Conservation (phyloP, 37 sponge, comb jelly and placozoan species). For the Halisarca cf. caerulea region DNA sequence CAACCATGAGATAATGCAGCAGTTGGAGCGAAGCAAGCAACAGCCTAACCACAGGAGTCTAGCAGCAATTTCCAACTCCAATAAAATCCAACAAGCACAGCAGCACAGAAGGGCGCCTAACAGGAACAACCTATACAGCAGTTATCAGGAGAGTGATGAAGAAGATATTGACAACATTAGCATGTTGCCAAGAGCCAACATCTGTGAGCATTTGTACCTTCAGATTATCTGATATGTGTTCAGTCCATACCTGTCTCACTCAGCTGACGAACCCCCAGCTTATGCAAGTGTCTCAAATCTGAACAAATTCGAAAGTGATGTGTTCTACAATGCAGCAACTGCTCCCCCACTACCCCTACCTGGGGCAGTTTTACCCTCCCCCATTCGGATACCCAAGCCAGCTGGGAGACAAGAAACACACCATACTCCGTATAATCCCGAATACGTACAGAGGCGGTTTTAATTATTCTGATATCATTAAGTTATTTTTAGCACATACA, state of each 20-base stretch:
- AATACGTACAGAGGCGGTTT: background rate
- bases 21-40: background rate
- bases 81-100: too few species aligned
- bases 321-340: background rate
- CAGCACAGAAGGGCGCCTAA: background rate
- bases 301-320: too few species aligned
- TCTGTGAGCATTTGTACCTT: too few species aligned
- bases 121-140: background rate
- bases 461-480: too few species aligned
- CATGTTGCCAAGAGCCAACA: background rate
- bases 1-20: background rate
- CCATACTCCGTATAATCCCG: background rate
- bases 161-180: background rate
- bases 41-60: background rate
- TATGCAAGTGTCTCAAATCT: too few species aligned
- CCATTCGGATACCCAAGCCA: background rate
- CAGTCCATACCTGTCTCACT: background rate
- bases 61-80: background rate
- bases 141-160: background rate
- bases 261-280: background rate
- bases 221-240: too few species aligned
- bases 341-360: conserved; percentile 6
- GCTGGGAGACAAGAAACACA: background rate
- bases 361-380: background rate
- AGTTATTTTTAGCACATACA: too few species aligned